Percentiles rank a stretch among this genome's conserved stretches.
phyloP scores from a whole-genome alignment of 2,888 invertebrate species.

The Arenicola marina region DNA sequence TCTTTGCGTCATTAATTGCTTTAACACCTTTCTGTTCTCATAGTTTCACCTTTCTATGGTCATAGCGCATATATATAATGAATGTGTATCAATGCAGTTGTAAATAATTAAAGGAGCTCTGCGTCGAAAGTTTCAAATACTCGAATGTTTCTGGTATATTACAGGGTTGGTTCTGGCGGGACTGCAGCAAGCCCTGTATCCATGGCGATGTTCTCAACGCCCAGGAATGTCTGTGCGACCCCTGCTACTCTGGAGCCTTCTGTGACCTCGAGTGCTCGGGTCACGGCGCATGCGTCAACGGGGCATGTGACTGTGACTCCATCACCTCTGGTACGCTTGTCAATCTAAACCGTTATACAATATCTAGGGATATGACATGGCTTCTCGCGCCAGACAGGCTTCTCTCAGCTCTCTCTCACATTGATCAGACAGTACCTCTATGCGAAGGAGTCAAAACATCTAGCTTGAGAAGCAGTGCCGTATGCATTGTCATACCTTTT shows the following conservation, averaged over 20 bases:
- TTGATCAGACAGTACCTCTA: too few species aligned
- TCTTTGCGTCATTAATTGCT: too few species aligned
- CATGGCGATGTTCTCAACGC: slow-evolving; percentile 31
- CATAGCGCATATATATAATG: neutral
- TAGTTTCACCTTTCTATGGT: too few species aligned
- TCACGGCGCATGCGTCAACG: slow-evolving; percentile 33
- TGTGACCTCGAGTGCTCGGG: slow-evolving; percentile 41
- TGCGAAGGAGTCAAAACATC: too few species aligned
- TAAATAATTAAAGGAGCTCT: neutral
- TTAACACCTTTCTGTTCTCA: neutral
- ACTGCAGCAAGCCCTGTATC: slow-evolving; percentile 38
- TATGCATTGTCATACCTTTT: too few species aligned
- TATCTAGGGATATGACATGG: too few species aligned
- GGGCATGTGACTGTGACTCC: slow-evolving; percentile 3
- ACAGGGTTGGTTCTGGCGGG: slow-evolving; percentile 39
- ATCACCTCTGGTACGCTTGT: neutral
- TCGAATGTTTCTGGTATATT: neutral
- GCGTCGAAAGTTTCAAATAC: neutral
- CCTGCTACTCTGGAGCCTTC: slow-evolving; percentile 40
- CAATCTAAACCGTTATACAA: too few species aligned
- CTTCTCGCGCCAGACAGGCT: too few species aligned
- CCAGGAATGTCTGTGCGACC: slow-evolving; percentile 37
- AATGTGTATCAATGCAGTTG: neutral
- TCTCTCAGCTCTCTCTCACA: too few species aligned
- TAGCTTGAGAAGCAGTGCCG: too few species aligned